Evolutionary conservation across 2,113 vertebrate species (phyloP).

Genomic region (Phoenicopterus ruber): DNA sequence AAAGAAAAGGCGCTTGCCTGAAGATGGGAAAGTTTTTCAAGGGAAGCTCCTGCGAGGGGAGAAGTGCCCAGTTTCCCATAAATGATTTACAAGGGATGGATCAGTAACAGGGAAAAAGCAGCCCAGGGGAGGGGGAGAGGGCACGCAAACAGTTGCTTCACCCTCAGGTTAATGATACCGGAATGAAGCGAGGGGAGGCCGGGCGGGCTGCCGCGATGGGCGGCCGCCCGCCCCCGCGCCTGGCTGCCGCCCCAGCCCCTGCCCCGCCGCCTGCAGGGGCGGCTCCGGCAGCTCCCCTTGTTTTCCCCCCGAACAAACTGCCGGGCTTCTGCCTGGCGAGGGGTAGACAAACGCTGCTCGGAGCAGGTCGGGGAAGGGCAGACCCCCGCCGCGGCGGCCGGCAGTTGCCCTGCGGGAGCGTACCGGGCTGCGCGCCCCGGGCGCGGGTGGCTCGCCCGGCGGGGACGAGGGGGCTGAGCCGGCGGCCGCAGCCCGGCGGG

Average conservation of each 20-base stretch:
- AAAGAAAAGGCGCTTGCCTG: constrained; percentile 4
- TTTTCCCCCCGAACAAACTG: background rate
- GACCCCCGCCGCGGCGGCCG: background rate
- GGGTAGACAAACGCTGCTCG: background rate
- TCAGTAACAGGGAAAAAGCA: constrained; percentile 21
- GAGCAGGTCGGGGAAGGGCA: background rate
- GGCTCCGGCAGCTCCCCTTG: background rate
- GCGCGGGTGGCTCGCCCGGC: background rate
- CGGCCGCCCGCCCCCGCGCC: background rate
- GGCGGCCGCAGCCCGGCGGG: background rate
- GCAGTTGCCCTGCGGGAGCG: background rate
- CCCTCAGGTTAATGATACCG: constrained; percentile 15
- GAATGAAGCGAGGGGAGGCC: background rate
- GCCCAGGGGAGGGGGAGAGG: background rate
- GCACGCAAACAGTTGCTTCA: background rate
- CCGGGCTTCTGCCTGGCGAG: background rate
- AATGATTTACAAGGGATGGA: constrained; percentile 56
- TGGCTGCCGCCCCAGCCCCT: background rate
- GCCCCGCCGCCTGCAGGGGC: background rate
- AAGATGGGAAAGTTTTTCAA: constrained; percentile 49
- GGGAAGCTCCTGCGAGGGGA: constrained; percentile 24
- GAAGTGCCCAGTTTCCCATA: constrained; percentile 12
- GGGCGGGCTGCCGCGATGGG: background rate
- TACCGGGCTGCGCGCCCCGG: background rate
- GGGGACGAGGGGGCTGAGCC: background rate